Conservation (phyloP, 1,140 invertebrate genomes). For the Macrotrachela quadricornifera region DNA sequence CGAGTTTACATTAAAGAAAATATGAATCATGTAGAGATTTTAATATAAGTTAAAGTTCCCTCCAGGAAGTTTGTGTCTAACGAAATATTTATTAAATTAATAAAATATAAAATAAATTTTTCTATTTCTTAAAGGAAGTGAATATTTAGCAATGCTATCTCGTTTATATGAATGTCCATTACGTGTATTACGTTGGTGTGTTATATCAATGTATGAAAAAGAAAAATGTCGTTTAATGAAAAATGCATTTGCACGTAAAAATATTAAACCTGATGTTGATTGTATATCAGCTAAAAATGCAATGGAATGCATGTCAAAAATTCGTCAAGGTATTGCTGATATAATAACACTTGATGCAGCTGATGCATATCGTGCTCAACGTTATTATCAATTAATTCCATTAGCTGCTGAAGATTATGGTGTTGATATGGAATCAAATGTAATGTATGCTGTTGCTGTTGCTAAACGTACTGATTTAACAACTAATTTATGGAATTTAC, state of each 20-base stretch:
- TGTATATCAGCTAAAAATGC: conserved; percentile 64
- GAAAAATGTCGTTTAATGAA: conserved; percentile 82
- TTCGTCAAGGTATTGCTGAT: conserved; percentile 43
- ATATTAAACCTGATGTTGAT: conserved; percentile 63
- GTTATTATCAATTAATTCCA: conserved; percentile 24
- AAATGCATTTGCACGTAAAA: conserved; percentile 56
- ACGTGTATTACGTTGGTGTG: conserved; percentile 36
- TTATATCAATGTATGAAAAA: conserved; percentile 67
- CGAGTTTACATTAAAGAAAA: no score
- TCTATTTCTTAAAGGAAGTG: no score
- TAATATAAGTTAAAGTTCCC: no score
- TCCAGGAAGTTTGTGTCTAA: no score
- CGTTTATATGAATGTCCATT: conserved; percentile 7
- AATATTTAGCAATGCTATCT: no score
- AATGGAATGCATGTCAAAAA: conserved; percentile 62
- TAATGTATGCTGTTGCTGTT: conserved; percentile 26
- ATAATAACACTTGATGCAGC: conserved; percentile 27
- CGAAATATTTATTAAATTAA: no score
- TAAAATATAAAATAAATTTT: no score
- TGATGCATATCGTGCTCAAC: conserved; percentile 28
- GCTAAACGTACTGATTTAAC: conserved; percentile 24
- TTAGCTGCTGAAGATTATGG: conserved; percentile 30
- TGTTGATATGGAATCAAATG: conserved; percentile 16
- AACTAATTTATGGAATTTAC: conserved; percentile 21
- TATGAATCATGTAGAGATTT: no score